Conservation (phyloP, 2,797 vertebrate genomes). For the Sebastes umbrosus region DNA sequence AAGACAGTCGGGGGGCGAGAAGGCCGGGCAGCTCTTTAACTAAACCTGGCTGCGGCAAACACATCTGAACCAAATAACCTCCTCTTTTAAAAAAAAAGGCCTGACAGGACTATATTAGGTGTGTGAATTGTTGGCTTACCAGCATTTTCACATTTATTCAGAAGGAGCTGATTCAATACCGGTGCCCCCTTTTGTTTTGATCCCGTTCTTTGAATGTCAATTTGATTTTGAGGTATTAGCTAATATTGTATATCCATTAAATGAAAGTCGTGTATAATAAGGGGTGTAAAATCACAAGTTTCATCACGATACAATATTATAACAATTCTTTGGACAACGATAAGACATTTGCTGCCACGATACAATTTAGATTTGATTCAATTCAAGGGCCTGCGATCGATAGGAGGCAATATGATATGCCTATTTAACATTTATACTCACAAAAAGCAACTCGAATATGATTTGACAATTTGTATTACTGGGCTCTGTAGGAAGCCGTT, state of each 20-base stretch:
- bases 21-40: constrained; percentile 68
- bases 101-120: constrained; percentile 25
- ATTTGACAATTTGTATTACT: not conserved
- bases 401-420: too few relatives aligned
- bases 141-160: constrained; percentile 16
- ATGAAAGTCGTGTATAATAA: not conserved
- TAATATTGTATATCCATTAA: not conserved
- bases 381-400: too few relatives aligned
- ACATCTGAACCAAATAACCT: constrained; percentile 62
- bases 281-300: too few relatives aligned
- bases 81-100: constrained; percentile 21
- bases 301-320: too few relatives aligned
- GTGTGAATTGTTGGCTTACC: constrained; percentile 32
- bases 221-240: not conserved
- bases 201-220: not conserved
- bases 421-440: not conserved
- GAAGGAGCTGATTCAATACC: not conserved
- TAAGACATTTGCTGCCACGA: too few relatives aligned
- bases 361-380: too few relatives aligned
- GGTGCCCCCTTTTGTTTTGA: not conserved
- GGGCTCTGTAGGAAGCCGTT: not conserved
- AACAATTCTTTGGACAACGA: too few relatives aligned
- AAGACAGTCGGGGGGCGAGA: constrained; percentile 55
- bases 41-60: constrained; percentile 61
- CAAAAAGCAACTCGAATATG: not conserved